phyloP scores from a whole-genome alignment of 2,113 vertebrate species.

The Dasyornis broadbenti region DNA sequence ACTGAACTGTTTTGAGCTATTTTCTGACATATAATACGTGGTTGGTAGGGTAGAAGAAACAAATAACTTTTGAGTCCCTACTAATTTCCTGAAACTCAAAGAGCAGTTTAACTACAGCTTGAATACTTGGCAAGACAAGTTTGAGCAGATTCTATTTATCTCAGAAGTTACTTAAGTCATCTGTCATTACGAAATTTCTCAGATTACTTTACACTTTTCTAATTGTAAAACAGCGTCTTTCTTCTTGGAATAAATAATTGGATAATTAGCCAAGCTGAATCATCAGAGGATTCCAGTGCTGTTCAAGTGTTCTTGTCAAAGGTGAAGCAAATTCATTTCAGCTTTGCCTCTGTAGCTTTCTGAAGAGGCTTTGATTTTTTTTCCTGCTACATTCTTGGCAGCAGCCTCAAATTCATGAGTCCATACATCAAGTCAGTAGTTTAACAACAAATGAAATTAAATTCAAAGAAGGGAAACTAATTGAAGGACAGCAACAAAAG shows the following conservation, averaged over 20 bases:
- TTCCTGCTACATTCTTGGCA: slow-evolving; percentile 67
- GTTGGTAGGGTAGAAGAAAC: slow-evolving; percentile 30
- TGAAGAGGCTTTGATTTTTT: slow-evolving; percentile 71
- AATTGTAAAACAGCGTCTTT: slow-evolving; percentile 68
- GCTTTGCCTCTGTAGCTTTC: slow-evolving; percentile 65
- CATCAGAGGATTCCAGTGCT: slow-evolving; percentile 73
- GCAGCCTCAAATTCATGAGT: slow-evolving; percentile 73
- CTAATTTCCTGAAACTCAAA: background rate
- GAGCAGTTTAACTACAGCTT: background rate
- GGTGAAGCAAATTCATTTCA: slow-evolving; percentile 78
- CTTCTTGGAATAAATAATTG: slow-evolving; percentile 81
- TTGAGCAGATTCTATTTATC: slow-evolving; percentile 64
- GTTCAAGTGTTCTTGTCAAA: slow-evolving; percentile 79
- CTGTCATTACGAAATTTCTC: slow-evolving; percentile 68
- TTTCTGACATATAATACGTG: slow-evolving; percentile 24
- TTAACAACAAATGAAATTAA: slow-evolving; percentile 82
- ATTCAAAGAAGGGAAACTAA: slow-evolving; percentile 81
- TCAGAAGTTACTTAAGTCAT: slow-evolving; percentile 63
- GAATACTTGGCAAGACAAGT: slow-evolving; percentile 36
- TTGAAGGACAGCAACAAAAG: slow-evolving; percentile 80
- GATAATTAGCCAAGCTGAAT: slow-evolving; percentile 79
- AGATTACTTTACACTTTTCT: slow-evolving; percentile 70
- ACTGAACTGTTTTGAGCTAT: slow-evolving; percentile 49
- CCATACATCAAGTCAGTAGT: slow-evolving; percentile 77
- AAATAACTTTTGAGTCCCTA: background rate